phyloP scores from a whole-genome alignment of 2,888 invertebrate genomes.

The Leucophenga maculata region DNA sequence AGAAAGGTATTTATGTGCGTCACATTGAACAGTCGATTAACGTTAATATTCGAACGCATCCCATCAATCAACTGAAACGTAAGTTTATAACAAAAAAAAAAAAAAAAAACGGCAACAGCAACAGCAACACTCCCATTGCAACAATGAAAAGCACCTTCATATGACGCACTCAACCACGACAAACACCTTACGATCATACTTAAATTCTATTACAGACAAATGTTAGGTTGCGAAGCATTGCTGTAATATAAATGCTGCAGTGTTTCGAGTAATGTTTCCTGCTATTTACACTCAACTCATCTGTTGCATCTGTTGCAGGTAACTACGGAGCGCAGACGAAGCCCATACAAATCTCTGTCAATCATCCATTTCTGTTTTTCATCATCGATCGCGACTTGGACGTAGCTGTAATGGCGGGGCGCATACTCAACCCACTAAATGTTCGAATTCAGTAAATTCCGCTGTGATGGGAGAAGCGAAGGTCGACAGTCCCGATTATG shows the following conservation, averaged over 20 bases:
- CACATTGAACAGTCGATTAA: slow-evolving; percentile 89
- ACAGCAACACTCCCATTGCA: slow-evolving; percentile 41
- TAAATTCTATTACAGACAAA: slow-evolving; percentile 20
- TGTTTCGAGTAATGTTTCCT: no score
- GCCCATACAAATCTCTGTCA: slow-evolving; percentile 82
- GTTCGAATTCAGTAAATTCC: slow-evolving; percentile 80
- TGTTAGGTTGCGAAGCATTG: slow-evolving; percentile 29
- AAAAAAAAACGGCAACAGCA: no score
- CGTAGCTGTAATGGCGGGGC: slow-evolving; percentile 86
- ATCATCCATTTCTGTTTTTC: slow-evolving; percentile 88
- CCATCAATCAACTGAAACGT: slow-evolving; percentile 72
- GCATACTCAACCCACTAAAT: slow-evolving; percentile 87
- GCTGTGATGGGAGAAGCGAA: neutral
- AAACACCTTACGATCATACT: slow-evolving; percentile 19
- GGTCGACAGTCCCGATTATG: slow-evolving; percentile 14
- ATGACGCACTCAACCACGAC: neutral
- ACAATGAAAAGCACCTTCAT: slow-evolving; percentile 30
- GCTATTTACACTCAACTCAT: slow-evolving; percentile 41
- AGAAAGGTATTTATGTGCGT: slow-evolving; percentile 84
- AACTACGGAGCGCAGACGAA: slow-evolving; percentile 68
- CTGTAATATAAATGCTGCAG: slow-evolving; percentile 53
- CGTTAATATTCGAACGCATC: slow-evolving; percentile 85
- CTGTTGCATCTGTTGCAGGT: slow-evolving; percentile 54
- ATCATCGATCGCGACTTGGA: slow-evolving; percentile 87
- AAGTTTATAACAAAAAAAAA: slow-evolving; percentile 53